Evolutionary conservation across 2,888 invertebrate species (phyloP), one percentile per base, ranked within the genome.

Genomic region (Pediacus dermestoides): DNA sequence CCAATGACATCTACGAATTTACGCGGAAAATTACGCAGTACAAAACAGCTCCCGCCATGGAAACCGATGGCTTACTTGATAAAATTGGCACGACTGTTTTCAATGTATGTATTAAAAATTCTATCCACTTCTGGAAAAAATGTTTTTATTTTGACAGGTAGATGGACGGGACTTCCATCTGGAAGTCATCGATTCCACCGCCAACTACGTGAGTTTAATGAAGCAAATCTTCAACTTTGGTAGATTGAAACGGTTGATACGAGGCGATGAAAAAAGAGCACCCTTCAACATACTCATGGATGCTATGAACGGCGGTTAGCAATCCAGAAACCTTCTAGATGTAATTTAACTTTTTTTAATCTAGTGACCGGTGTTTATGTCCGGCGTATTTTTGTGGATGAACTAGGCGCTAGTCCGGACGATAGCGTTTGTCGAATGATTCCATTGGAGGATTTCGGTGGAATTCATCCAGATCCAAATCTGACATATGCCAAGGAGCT

Each of bases 401-500:
- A 91, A 63, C 73, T 99, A 26, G 88, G 89, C 0, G 86, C 91
- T 0, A 70, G 79, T 2, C 73, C 77, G 2, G 71, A 76, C 23
- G 83, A 80, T 58, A 66, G 62, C 16, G 81, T 88, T 3, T 81
- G 90, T 0, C 81, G 91, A 0, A 81, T 82, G 25, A 77, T 75
- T 0, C 92, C 95, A 0, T 71, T 95, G 38, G 86, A 88, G 48
- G 96, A 99, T 73, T 99, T 99, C 68, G 97, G 97, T 2, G 95
- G 95, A 18, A 78, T 85, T 41, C 93, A 90, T 71, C 99, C 99
- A 0, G 99, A 99, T 76, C 99, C 99, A 11, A 99, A 99, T 74
- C 76, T 89, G 39, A 88, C 88, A 0, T 89, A 90, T 66, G 89
- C 88, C 34, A 78, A 77, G 48, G 81, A 82, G 57, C 74, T 89